Evolutionary conservation across 30 jellyfish, hydroid and myxozoan species (phyloP).

Genomic region (Aurelia sp.): DNA sequence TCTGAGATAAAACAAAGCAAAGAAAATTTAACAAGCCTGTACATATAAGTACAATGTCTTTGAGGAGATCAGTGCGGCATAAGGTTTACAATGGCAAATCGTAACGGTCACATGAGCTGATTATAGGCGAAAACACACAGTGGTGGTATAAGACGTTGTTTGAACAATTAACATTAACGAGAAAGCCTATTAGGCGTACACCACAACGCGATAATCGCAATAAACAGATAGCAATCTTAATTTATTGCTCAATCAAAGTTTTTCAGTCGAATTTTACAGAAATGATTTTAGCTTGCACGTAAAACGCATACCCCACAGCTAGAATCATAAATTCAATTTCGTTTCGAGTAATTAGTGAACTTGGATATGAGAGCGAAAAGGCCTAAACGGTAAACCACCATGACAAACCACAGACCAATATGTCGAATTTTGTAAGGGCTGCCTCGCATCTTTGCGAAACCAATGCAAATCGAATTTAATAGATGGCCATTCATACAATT

Average conservation of each 20-base stretch:
- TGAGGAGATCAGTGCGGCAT: conserved; percentile 11
- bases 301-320: conserved; percentile 21
- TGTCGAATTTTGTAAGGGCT: conserved; percentile 16
- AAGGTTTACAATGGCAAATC: neutral
- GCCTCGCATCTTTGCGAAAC: conserved; percentile 32
- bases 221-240: conserved; percentile 41
- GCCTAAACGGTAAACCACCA: conserved; percentile 32
- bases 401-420: conserved; percentile 50
- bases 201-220: conserved; percentile 50
- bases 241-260: conserved; percentile 45
- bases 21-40: neutral
- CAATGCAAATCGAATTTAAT: conserved; percentile 37
- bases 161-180: neutral
- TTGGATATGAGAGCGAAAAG: conserved; percentile 20
- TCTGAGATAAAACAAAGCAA: neutral
- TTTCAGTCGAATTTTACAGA: conserved; percentile 13
- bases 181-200: conserved; percentile 25
- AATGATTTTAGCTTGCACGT: conserved; percentile 32
- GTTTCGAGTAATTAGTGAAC: conserved; percentile 19
- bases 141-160: neutral
- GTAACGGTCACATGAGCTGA: conserved; percentile 1
- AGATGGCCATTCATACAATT: conserved; percentile 17
- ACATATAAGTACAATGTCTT: neutral
- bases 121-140: conserved; percentile 3
- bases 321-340: conserved; percentile 34